Evolutionary conservation across 1,140 invertebrate genomes (phyloP).

Genomic region (Thalassaphorura encarpata): DNA sequence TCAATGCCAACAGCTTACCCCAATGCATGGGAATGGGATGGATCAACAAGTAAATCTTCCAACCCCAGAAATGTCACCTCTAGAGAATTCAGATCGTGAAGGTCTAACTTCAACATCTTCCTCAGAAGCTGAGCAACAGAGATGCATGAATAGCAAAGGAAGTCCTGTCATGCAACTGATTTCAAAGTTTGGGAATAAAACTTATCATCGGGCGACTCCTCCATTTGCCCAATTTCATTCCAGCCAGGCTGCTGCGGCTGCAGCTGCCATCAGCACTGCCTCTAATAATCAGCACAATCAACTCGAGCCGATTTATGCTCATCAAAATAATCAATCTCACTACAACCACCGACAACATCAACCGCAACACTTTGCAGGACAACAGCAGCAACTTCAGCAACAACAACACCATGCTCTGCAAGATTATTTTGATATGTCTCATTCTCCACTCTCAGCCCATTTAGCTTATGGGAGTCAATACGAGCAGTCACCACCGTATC

Average conservation of each 20-base stretch:
- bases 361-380: constrained; percentile 9
- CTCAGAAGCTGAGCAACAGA: constrained; percentile 3
- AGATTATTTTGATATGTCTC: not conserved
- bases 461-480: not conserved
- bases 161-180: constrained; percentile 29
- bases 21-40: not conserved
- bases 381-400: constrained; percentile 9
- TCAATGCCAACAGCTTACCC: not conserved
- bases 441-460: not conserved
- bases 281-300: not conserved
- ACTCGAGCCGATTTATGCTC: not conserved
- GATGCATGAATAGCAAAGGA: constrained; percentile 12
- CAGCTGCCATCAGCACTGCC: not conserved
- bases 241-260: not conserved
- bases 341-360: constrained; percentile 15
- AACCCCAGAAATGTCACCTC: constrained; percentile 32
- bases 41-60: constrained; percentile 20
- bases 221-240: constrained; percentile 31
- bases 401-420: constrained; percentile 13
- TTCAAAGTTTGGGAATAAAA: constrained; percentile 19
- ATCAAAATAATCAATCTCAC: constrained; percentile 7
- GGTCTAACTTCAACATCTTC: constrained; percentile 4
- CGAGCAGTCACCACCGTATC: not conserved
- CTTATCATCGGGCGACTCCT: constrained; percentile 13
- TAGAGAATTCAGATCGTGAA: constrained; percentile 28